phyloP scores from a whole-genome alignment of 1,140 invertebrate species.

The Anastatus disparis region DNA sequence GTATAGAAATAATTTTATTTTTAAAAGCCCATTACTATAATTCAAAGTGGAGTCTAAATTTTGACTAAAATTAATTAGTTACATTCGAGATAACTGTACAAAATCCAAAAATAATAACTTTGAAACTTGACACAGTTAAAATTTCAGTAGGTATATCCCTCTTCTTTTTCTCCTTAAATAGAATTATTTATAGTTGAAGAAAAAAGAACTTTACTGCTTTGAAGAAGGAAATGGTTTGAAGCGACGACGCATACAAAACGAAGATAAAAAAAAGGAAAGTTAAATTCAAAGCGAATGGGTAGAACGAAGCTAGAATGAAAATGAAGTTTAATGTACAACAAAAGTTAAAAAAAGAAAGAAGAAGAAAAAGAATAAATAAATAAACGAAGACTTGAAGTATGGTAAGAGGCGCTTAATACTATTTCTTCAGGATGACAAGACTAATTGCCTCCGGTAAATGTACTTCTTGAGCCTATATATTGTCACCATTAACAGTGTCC shows the following conservation, averaged over 20 bases:
- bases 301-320: conserved; percentile 45
- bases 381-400: conserved; percentile 35
- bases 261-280: conserved; percentile 40
- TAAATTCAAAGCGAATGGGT: neutral
- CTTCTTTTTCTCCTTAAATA: neutral
- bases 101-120: too few relatives aligned
- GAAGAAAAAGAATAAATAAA: conserved; percentile 28
- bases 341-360: conserved; percentile 34
- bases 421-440: conserved; percentile 48
- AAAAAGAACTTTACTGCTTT: neutral
- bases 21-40: too few relatives aligned
- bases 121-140: too few relatives aligned
- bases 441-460: conserved; percentile 40
- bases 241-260: conserved; percentile 42
- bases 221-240: conserved; percentile 34
- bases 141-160: too few relatives aligned
- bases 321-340: conserved; percentile 41
- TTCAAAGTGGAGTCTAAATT: too few relatives aligned
- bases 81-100: too few relatives aligned
- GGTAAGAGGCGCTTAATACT: conserved; percentile 30
- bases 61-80: too few relatives aligned
- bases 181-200: conserved; percentile 10
- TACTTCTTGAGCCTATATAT: conserved; percentile 10
- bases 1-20: too few relatives aligned
- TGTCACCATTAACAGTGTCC: conserved; percentile 11